phyloP scores from a whole-genome alignment of 1,140 invertebrate species.

The Brachystomella parvula region DNA sequence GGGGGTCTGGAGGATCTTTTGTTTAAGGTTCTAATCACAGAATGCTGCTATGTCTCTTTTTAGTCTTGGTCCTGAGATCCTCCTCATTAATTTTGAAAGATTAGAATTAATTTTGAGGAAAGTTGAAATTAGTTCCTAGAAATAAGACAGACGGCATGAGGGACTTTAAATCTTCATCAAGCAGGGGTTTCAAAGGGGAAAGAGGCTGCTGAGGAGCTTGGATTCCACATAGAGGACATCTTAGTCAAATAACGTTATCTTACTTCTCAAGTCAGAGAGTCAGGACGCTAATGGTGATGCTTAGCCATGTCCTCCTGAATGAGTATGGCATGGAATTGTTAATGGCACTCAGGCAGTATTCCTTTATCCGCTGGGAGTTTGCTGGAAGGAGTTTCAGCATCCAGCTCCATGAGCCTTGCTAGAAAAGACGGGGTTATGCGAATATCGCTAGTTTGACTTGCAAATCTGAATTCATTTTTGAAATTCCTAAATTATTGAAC shows the following conservation, averaged over 20 bases:
- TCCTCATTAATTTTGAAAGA: conserved; percentile 13
- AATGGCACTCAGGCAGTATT: not conserved
- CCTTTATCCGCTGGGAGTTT: not conserved
- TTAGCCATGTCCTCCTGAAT: not conserved
- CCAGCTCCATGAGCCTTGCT: too few relatives aligned
- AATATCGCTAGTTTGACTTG: too few relatives aligned
- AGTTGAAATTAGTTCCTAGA: not conserved
- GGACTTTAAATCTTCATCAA: not conserved
- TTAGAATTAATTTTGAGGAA: conserved; percentile 11
- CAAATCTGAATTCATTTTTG: too few relatives aligned
- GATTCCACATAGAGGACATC: not conserved
- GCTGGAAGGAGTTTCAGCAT: not conserved
- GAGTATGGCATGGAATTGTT: not conserved
- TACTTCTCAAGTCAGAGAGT: not conserved
- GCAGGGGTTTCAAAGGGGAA: not conserved
- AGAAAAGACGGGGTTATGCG: too few relatives aligned
- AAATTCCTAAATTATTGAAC: too few relatives aligned
- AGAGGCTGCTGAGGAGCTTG: not conserved
- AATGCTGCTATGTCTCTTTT: not conserved
- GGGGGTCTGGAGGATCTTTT: not conserved
- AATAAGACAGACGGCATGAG: not conserved
- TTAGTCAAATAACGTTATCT: conserved; percentile 1
- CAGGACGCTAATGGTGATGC: not conserved
- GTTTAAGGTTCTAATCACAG: conserved; percentile 4
- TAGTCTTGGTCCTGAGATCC: not conserved